Conservation (phyloP, 1,140 invertebrate species). For the Drosophila suzukii region DNA sequence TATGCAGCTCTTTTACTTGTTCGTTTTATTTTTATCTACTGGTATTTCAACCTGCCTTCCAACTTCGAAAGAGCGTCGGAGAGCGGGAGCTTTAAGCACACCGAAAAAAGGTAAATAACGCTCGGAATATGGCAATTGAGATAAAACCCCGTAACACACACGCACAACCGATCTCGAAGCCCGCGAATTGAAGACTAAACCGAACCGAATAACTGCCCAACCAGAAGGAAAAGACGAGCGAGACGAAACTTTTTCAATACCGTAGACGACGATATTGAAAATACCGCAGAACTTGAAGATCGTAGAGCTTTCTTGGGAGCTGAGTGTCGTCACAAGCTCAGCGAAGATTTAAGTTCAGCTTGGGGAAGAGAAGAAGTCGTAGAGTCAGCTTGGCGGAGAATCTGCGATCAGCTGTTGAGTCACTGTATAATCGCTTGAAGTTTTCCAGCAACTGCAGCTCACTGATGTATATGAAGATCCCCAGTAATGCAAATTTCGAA, state of each 20-base stretch:
- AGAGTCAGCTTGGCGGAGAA: conserved; percentile 1
- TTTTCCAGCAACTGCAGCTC: background rate
- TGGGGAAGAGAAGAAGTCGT: conserved; percentile 6
- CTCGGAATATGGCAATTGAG: conserved; percentile 2
- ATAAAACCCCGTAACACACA: conserved; percentile 30
- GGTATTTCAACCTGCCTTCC: conserved; percentile 55
- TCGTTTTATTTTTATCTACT: conserved; percentile 76
- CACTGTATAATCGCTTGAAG: conserved; percentile 17
- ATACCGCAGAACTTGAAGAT: conserved; percentile 23
- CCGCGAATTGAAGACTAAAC: conserved; percentile 61
- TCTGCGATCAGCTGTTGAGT: conserved; percentile 44
- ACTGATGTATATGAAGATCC: too few species aligned
- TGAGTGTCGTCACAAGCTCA: conserved; percentile 6
- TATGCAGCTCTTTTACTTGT: conserved; percentile 75
- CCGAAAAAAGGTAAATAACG: conserved; percentile 49
- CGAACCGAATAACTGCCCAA: background rate
- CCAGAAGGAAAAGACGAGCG: conserved; percentile 6
- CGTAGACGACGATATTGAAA: conserved; percentile 1
- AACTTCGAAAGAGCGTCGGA: conserved; percentile 11
- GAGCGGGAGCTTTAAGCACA: conserved; percentile 57
- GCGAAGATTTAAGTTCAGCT: conserved; percentile 45
- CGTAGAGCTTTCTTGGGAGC: conserved; percentile 50
- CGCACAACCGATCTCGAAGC: conserved; percentile 66
- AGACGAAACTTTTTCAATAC: conserved; percentile 33
- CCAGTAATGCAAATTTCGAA: too few species aligned